These are phyloP conservation scores for Strix uralensis DNA, from an alignment of 2,113 vertebrate species.

Conservation along the genomic window DNA sequence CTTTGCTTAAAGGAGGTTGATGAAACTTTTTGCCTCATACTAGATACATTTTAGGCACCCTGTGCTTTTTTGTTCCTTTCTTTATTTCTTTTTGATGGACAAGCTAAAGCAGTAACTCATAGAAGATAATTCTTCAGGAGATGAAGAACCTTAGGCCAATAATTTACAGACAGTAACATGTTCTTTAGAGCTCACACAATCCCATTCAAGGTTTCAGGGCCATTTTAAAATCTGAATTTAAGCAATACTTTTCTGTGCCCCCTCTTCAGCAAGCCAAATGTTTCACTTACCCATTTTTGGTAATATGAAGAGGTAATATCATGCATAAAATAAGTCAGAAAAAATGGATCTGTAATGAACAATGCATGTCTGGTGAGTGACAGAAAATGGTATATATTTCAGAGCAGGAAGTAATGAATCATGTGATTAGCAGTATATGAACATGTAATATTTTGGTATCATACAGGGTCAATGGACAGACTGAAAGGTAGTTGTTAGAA, in stretches of 20 bases:
- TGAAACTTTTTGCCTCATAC: not conserved
- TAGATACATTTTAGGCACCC: not conserved
- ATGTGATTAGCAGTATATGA: not conserved
- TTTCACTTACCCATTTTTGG: not conserved
- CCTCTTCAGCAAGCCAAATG: not conserved
- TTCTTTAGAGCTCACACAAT: not conserved
- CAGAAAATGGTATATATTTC: not conserved
- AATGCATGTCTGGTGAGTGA: not conserved
- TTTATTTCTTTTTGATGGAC: not conserved
- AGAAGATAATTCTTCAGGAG: not conserved
- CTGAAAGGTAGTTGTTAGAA: not conserved
- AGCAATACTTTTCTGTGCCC: not conserved
- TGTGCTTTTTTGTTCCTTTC: not conserved
- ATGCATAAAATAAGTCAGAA: not conserved
- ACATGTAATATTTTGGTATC: accelerated
- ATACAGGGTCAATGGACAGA: not conserved
- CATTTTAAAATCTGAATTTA: not conserved
- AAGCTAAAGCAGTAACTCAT: not conserved
- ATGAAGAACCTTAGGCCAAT: not conserved
- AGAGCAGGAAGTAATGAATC: not conserved
- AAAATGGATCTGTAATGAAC: not conserved
- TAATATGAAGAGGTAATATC: not conserved
- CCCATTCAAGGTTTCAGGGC: not conserved
- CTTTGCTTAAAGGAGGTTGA: not conserved
- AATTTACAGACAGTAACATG: not conserved